These are phyloP conservation scores for Onychostruthus taczanowskii DNA, from an alignment of 2,113 vertebrate genomes.

Conservation along the genomic window DNA sequence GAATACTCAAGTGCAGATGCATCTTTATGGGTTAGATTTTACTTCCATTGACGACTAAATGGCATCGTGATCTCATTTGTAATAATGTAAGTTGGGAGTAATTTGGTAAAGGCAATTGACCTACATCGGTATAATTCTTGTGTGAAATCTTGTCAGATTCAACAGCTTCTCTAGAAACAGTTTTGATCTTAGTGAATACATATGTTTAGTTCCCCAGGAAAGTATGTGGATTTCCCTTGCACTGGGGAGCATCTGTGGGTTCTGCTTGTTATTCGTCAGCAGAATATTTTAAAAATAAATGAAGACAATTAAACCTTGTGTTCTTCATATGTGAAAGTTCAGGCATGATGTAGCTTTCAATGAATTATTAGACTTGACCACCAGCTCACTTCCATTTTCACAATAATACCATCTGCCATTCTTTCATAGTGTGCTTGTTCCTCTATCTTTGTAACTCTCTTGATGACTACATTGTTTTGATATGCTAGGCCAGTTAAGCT, in stretches of 20 bases:
- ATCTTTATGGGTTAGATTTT: not conserved
- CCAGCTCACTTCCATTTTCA: not conserved
- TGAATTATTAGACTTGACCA: not conserved
- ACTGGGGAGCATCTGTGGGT: not conserved
- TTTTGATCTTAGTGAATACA: not conserved
- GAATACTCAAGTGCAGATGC: not conserved
- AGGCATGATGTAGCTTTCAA: not conserved
- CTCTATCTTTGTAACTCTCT: constrained; percentile 1
- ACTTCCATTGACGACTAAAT: not conserved
- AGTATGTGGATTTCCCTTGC: not conserved
- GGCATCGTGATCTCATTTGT: not conserved
- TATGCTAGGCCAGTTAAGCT: constrained; percentile 36
- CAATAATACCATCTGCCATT: constrained; percentile 38
- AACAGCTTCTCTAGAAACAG: not conserved
- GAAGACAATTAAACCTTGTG: not conserved
- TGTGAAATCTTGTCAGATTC: not conserved
- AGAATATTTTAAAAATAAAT: not conserved
- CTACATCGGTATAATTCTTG: not conserved
- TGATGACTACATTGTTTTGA: constrained; percentile 61
- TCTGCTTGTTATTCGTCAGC: not conserved
- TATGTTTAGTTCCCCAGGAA: not conserved
- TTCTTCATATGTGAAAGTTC: not conserved
- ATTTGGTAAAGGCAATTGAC: not conserved
- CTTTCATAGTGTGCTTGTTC: not conserved
- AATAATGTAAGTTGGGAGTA: not conserved